phyloP scores from a whole-genome alignment of 2,797 vertebrate species.

The Syngnathus acus region DNA sequence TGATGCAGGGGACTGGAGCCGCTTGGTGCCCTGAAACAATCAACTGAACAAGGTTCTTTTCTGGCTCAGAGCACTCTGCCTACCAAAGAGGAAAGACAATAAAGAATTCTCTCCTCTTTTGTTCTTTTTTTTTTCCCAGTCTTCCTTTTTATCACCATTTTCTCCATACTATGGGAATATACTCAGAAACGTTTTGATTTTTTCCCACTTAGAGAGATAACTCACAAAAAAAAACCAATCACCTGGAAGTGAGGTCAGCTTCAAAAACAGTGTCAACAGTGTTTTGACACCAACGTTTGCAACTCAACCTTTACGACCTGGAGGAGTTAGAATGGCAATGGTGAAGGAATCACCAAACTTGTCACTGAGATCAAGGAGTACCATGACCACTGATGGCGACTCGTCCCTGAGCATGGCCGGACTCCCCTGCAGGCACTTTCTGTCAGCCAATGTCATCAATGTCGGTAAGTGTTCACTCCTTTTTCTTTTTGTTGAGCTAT shows the following conservation, averaged over 20 bases:
- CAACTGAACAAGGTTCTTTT: background rate
- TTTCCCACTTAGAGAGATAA: too few species aligned
- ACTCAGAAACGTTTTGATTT: too few species aligned
- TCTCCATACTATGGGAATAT: too few species aligned
- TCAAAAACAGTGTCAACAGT: background rate
- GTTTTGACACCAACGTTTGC: background rate
- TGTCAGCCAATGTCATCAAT: constrained; percentile 47
- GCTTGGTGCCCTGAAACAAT: background rate
- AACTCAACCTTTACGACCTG: background rate
- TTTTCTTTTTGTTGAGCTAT: background rate
- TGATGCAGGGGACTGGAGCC: constrained; percentile 11
- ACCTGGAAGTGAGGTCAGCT: background rate
- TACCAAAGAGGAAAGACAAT: background rate
- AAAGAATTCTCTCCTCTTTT: background rate
- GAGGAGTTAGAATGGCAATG: constrained; percentile 39
- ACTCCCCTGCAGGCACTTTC: constrained; percentile 54
- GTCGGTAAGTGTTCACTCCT: constrained; percentile 50
- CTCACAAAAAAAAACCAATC: too few species aligned
- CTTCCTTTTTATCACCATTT: too few species aligned
- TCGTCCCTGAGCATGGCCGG: constrained; percentile 42
- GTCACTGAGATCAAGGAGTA: constrained; percentile 43
- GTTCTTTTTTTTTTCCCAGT: too few species aligned
- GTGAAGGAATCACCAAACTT: constrained; percentile 49
- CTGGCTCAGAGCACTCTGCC: background rate
- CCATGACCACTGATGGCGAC: constrained; percentile 38